Evolutionary conservation across 2,113 vertebrate genomes (phyloP).

Genomic region (Romanogobio albipinnatus): DNA sequence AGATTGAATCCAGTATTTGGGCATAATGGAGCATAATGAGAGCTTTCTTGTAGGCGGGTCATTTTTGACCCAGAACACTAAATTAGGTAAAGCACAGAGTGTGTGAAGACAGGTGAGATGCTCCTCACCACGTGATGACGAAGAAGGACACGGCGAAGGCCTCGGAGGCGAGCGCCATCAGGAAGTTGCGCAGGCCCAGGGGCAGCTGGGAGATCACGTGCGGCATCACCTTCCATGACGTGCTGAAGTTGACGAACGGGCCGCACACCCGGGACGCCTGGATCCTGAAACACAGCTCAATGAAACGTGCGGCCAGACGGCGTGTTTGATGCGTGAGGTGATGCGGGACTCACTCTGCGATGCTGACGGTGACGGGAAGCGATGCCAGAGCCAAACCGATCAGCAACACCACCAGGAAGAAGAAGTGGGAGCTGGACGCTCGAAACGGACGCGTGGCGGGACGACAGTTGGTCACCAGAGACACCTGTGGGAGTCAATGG

Average conservation of each 20-base stretch:
- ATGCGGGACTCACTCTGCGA: constrained; percentile 81
- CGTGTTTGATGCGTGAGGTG: no score
- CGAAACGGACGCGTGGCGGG: constrained; percentile 85
- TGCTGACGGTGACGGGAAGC: constrained; percentile 83
- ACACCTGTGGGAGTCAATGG: constrained; percentile 71
- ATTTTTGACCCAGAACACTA: no score
- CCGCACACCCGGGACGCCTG: constrained; percentile 88
- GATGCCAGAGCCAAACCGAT: constrained; percentile 87
- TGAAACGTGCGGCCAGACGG: no score
- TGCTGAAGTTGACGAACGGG: constrained; percentile 84
- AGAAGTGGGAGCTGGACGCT: constrained; percentile 92
- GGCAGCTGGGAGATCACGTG: constrained; percentile 72
- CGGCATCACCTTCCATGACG: constrained; percentile 85
- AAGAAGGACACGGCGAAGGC: constrained; percentile 91
- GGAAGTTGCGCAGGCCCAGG: constrained; percentile 60
- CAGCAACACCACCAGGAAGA: constrained; percentile 89
- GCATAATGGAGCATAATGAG: no score
- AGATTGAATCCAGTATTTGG: no score
- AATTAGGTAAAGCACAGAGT: no score
- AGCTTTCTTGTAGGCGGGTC: no score
- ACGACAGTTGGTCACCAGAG: constrained; percentile 84
- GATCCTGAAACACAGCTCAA: constrained; percentile 68
- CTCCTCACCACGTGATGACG: constrained; percentile 83
- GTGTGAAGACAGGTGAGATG: background rate
- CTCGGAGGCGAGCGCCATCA: constrained; percentile 82